Evolutionary conservation across 2,888 invertebrate species (phyloP).

Genomic region (Parnassius glacialis): DNA sequence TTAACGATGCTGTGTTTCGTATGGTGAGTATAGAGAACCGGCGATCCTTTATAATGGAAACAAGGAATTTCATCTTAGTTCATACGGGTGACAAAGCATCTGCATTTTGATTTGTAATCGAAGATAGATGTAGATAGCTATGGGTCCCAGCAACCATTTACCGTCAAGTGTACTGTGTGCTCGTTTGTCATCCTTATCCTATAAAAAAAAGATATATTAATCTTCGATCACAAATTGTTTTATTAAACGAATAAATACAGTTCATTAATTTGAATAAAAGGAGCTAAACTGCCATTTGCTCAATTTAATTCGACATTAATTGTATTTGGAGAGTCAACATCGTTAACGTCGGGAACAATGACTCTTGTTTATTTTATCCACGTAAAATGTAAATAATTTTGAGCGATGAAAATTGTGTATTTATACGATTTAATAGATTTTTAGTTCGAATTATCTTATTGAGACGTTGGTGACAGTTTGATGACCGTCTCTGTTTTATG

Average conservation of each 20-base stretch:
- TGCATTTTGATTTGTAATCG: no score
- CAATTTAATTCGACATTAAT: slow-evolving; percentile 16
- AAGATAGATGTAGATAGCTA: no score
- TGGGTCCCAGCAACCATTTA: no score
- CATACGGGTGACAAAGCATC: no score
- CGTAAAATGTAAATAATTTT: slow-evolving; percentile 2
- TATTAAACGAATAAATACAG: not conserved
- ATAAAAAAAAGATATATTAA: not conserved
- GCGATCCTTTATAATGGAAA: no score
- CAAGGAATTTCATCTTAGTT: no score
- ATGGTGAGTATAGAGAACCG: no score
- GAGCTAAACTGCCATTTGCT: slow-evolving; percentile 13
- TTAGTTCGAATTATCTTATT: not conserved
- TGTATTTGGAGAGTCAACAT: slow-evolving; percentile 12
- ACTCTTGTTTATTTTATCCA: slow-evolving; percentile 8
- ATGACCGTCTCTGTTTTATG: no score
- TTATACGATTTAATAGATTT: not conserved
- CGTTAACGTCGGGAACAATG: slow-evolving; percentile 8
- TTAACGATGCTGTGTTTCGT: no score
- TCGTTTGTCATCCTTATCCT: no score
- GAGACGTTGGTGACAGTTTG: no score
- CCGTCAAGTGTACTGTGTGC: no score
- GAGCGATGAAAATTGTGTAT: not conserved
- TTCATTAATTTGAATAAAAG: slow-evolving; percentile 2
- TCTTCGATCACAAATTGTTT: not conserved